Evolutionary conservation across 2,113 vertebrate genomes (phyloP).

Genomic region (Plotosus lineatus): DNA sequence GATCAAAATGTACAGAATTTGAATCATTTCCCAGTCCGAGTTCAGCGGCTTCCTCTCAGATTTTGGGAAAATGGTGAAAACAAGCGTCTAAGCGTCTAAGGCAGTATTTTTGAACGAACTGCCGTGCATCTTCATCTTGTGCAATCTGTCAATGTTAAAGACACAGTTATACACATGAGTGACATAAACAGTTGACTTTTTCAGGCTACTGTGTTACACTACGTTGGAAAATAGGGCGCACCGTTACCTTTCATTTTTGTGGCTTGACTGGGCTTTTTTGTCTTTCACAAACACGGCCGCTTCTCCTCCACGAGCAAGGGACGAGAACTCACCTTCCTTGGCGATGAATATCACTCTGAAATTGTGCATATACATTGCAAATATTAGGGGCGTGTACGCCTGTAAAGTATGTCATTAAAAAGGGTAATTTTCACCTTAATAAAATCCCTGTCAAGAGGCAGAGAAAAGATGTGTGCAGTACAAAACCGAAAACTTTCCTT

Average conservation of each 20-base stretch:
- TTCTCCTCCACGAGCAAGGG: conserved; percentile 77
- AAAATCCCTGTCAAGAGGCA: background rate
- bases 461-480: background rate
- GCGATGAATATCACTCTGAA: conserved; percentile 85
- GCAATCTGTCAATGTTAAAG: conserved; percentile 60
- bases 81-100: conserved; percentile 51
- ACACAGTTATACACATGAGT: background rate
- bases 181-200: background rate
- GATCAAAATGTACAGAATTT: conserved; percentile 30
- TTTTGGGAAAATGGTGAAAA: conserved; percentile 11
- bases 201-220: background rate
- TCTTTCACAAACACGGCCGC: conserved; percentile 83
- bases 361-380: conserved; percentile 31
- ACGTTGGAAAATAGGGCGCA: background rate
- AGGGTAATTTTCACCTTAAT: background rate
- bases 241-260: conserved; percentile 77
- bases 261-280: conserved; percentile 74
- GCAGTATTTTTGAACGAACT: conserved; percentile 62
- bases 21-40: conserved; percentile 17
- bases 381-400: background rate
- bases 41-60: conserved; percentile 9
- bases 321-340: conserved; percentile 77
- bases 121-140: conserved; percentile 69
- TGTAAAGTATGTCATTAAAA: background rate
- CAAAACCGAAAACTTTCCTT: background rate